Conservation (phyloP, 2,113 vertebrate species). For the Odobenus rosmarus region DNA sequence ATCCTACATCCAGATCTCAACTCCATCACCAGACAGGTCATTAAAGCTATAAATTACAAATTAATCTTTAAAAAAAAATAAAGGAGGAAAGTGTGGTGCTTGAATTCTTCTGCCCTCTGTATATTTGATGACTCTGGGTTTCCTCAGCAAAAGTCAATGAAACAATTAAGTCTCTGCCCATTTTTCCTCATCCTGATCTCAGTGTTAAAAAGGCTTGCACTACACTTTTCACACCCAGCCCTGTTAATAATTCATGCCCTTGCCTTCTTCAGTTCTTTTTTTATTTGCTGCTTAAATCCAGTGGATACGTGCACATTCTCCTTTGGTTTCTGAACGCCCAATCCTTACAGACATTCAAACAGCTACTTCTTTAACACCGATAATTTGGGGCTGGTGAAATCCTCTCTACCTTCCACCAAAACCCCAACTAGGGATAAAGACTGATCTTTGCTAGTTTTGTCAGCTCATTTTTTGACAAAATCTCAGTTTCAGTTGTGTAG, state of each 20-base stretch:
- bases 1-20: neutral
- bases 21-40: neutral
- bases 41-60: conserved; percentile 63
- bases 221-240: conserved; percentile 72
- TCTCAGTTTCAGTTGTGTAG: neutral
- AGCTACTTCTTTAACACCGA: neutral
- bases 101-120: conserved; percentile 55
- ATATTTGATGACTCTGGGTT: conserved; percentile 78
- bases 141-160: conserved; percentile 81
- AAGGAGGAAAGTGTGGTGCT: neutral
- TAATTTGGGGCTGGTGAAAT: neutral
- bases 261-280: conserved; percentile 23
- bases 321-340: neutral
- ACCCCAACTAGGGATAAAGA: neutral
- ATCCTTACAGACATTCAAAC: neutral
- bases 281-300: conserved; percentile 37
- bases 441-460: neutral
- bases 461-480: neutral
- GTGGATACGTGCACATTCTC: neutral
- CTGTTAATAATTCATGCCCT: conserved; percentile 78
- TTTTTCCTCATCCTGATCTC: conserved; percentile 79
- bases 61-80: conserved; percentile 50
- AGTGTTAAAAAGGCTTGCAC: conserved; percentile 80
- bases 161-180: conserved; percentile 81
- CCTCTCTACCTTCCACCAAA: neutral